Evolutionary conservation across 2,113 vertebrate species (phyloP).

Genomic region (Sebastes schlegelii): DNA sequence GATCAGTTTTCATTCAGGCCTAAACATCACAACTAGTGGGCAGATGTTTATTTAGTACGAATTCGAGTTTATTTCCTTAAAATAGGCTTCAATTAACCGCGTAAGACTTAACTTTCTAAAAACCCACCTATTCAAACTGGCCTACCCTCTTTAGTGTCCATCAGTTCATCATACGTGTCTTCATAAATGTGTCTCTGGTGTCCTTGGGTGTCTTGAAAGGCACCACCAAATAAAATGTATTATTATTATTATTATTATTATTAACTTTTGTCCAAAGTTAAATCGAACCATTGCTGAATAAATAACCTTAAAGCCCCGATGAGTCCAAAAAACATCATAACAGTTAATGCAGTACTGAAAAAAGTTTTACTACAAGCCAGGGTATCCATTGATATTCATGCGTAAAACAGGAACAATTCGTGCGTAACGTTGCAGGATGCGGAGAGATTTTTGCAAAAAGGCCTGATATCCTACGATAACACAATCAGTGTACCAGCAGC

Average conservation of each 20-base stretch:
- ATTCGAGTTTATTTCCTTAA: background rate
- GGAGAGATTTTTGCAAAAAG: slow-evolving; percentile 13
- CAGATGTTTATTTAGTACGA: background rate
- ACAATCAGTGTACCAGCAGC: background rate
- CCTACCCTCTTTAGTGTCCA: too few species aligned
- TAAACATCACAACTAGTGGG: background rate
- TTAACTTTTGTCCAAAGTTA: background rate
- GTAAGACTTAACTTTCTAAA: background rate
- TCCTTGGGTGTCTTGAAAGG: too few species aligned
- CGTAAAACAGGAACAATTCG: slow-evolving; percentile 29
- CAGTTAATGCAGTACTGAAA: background rate
- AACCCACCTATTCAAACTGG: too few species aligned
- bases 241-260: too few species aligned
- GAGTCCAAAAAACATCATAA: background rate
- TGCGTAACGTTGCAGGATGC: slow-evolving; percentile 63
- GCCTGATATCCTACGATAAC: slow-evolving; percentile 23
- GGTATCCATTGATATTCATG: background rate
- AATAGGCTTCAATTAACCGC: background rate
- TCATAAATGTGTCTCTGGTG: too few species aligned
- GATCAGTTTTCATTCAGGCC: background rate
- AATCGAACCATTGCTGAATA: background rate
- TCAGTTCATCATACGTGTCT: too few species aligned
- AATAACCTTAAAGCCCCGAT: background rate
- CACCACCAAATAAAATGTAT: too few species aligned
- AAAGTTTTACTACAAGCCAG: background rate